A percentile compares a stretch with the other conserved stretches of the same genome.
phyloP scores from a whole-genome alignment of 2,113 vertebrate species.

The Nicator chloris region DNA sequence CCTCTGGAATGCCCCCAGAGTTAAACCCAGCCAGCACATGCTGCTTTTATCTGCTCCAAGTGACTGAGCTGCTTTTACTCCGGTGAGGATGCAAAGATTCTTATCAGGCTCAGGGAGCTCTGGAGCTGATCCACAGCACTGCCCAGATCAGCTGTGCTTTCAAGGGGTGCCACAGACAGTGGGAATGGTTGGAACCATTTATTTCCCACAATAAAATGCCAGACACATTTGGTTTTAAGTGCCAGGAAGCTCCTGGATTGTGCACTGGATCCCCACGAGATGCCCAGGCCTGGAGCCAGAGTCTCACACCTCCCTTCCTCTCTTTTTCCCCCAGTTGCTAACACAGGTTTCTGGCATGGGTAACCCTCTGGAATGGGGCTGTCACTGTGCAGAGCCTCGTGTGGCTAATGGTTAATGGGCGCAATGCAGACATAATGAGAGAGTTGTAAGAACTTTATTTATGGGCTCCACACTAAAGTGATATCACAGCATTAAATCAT shows the following conservation, averaged over 20 bases:
- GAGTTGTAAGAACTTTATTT: slow-evolving; percentile 45
- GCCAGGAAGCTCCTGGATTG: neutral
- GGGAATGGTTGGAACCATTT: neutral
- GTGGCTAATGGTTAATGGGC: neutral
- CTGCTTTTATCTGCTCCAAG: neutral
- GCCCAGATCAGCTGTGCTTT: neutral
- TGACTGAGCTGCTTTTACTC: neutral
- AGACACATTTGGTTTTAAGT: neutral
- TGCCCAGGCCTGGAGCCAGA: neutral
- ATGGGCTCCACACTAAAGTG: slow-evolving; percentile 37
- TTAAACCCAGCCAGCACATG: neutral
- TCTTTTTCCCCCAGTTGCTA: fast-evolving
- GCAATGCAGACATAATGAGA: neutral
- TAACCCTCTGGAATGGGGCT: neutral
- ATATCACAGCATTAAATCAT: slow-evolving; percentile 44
- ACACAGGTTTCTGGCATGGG: neutral
- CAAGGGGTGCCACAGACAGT: neutral
- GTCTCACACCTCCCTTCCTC: neutral
- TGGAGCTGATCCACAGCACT: neutral
- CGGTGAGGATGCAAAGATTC: neutral
- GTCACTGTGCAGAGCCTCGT: neutral
- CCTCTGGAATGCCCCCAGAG: neutral
- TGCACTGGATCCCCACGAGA: fast-evolving
- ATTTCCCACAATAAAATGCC: neutral
- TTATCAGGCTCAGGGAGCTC: neutral